Conservation (phyloP, 2,113 vertebrate species). For the Periophthalmus modestus region DNA sequence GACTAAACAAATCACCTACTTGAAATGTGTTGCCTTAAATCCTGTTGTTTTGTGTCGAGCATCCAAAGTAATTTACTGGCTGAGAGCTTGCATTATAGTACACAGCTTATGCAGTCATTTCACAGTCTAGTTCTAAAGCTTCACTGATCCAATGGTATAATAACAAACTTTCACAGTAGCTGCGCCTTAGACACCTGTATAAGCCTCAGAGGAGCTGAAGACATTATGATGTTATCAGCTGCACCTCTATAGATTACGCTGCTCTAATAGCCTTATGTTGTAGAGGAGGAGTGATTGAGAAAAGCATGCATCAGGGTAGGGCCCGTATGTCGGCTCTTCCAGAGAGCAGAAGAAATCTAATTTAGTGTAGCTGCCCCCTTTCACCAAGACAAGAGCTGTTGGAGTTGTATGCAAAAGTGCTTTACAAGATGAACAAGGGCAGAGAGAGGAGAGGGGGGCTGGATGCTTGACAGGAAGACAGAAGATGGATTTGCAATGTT, state of each 20-base stretch:
- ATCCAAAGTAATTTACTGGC: not conserved
- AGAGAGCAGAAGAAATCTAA: slow-evolving; percentile 50
- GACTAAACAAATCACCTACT: not conserved
- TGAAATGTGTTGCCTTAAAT: not conserved
- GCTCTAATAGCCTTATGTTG: slow-evolving; percentile 59
- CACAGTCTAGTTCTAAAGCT: slow-evolving; percentile 13
- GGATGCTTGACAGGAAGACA: slow-evolving; percentile 2
- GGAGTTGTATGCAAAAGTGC: slow-evolving; percentile 14
- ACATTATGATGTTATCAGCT: slow-evolving; percentile 34
- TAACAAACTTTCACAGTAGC: slow-evolving; percentile 19
- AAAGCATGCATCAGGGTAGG: slow-evolving; percentile 11
- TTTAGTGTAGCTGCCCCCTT: slow-evolving; percentile 52
- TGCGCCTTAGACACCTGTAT: slow-evolving; percentile 38
- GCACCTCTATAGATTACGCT: slow-evolving; percentile 47
- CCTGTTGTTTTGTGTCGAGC: not conserved
- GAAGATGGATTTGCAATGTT: slow-evolving; percentile 15
- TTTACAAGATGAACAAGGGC: slow-evolving; percentile 30
- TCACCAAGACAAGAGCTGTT: slow-evolving; percentile 33
- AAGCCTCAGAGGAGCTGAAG: slow-evolving; percentile 35
- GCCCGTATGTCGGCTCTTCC: slow-evolving; percentile 24
- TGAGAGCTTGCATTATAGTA: not conserved
- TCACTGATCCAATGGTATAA: slow-evolving; percentile 22
- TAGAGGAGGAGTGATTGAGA: slow-evolving; percentile 43
- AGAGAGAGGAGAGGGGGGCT: not conserved
- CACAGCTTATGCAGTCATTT: slow-evolving; percentile 27